Conservation (phyloP, 1,140 invertebrate species). For the Brachionus manjavacas region DNA sequence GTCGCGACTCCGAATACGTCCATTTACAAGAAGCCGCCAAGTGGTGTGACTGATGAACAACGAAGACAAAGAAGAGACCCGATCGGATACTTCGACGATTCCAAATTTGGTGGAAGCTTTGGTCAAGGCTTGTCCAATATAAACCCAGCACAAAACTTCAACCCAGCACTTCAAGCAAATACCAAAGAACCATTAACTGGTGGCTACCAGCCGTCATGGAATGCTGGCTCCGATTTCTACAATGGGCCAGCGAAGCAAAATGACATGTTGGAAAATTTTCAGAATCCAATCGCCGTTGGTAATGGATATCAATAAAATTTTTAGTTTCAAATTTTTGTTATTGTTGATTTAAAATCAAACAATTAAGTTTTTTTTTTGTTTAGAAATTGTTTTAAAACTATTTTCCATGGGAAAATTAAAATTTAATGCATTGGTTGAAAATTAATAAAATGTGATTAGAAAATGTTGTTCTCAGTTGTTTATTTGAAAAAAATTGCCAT, state of each 20-base stretch:
- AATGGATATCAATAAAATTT: conserved; percentile 16
- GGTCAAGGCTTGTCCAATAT: neutral
- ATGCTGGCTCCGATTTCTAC: neutral
- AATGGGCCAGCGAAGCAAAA: neutral
- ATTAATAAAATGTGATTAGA: neutral
- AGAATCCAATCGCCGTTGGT: conserved; percentile 3
- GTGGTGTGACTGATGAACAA: neutral
- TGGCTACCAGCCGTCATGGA: conserved; percentile 16
- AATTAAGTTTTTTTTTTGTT: neutral
- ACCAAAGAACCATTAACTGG: neutral
- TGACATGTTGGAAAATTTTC: conserved; percentile 12
- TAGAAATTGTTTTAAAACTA: neutral
- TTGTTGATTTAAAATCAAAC: neutral
- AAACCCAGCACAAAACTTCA: neutral
- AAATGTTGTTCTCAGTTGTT: too few species aligned
- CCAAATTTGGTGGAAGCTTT: neutral
- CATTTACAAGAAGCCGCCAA: conserved; percentile 17
- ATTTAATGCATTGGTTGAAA: neutral
- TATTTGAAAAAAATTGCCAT: too few species aligned
- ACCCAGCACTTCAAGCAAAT: neutral
- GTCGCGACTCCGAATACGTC: neutral
- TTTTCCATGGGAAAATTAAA: conserved; percentile 11
- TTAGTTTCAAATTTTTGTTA: neutral
- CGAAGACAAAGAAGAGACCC: conserved; percentile 24
- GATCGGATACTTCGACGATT: conserved; percentile 26